phyloP scores from a whole-genome alignment of 2,888 invertebrate species.

The Tenthredo distinguenda region DNA sequence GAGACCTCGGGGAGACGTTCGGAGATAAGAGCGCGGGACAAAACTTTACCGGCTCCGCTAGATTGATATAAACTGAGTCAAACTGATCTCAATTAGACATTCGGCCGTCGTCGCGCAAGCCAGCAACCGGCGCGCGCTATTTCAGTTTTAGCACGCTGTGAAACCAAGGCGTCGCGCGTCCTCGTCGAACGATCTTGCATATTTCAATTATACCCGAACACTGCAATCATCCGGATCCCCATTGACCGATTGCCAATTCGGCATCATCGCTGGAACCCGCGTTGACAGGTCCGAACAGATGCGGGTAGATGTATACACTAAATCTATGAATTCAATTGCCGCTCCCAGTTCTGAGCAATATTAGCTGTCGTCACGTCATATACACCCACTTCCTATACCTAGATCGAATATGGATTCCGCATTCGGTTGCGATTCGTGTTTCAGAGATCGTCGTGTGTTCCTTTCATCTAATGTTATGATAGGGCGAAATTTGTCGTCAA shows the following conservation, averaged over 20 bases:
- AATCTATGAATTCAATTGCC: constrained; percentile 10
- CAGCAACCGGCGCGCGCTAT: constrained; percentile 26
- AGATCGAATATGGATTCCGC: background rate
- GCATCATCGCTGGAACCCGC: background rate
- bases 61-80: constrained; percentile 64
- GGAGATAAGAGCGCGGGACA: constrained; percentile 51
- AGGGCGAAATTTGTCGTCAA: background rate
- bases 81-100: constrained; percentile 66
- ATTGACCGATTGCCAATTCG: background rate
- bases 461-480: background rate
- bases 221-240: background rate
- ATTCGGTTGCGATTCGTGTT: background rate
- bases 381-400: background rate
- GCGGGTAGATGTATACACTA: background rate
- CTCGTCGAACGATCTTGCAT: background rate
- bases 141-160: constrained; percentile 17
- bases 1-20: background rate
- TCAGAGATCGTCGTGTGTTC: background rate
- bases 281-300: background rate
- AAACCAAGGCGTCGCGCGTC: background rate
- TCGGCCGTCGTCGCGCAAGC: constrained; percentile 55
- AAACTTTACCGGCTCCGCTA: constrained; percentile 60
- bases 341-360: constrained; percentile 9
- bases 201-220: background rate
- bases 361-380: background rate